phyloP scores from a whole-genome alignment of 2,113 vertebrate genomes.

The Cromileptes altivelis region DNA sequence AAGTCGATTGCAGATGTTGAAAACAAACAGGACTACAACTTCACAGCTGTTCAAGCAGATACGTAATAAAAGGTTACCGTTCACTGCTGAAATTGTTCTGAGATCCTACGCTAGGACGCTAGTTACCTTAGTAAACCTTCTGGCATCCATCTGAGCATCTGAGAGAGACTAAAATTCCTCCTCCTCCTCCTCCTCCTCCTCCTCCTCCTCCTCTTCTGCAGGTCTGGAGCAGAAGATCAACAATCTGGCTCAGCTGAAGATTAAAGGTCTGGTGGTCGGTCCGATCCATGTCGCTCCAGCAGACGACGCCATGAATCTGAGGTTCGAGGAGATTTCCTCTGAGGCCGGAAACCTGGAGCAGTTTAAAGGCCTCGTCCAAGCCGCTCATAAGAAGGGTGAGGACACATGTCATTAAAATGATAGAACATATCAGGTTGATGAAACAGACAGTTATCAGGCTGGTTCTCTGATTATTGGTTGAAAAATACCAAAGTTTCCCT shows the following conservation, averaged over 20 bases:
- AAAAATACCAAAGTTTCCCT: too few relatives aligned
- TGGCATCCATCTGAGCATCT: too few relatives aligned
- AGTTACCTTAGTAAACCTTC: too few relatives aligned
- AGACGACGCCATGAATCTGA: constrained; percentile 73
- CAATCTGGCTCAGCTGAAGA: constrained; percentile 84
- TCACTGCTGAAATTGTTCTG: too few relatives aligned
- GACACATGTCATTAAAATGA: background rate
- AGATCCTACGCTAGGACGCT: too few relatives aligned
- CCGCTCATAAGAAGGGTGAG: constrained; percentile 88
- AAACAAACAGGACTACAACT: too few relatives aligned
- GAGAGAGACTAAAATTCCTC: background rate
- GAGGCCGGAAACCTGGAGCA: constrained; percentile 78
- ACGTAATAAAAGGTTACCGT: too few relatives aligned
- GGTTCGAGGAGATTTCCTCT: constrained; percentile 78
- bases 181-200: background rate
- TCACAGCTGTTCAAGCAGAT: too few relatives aligned
- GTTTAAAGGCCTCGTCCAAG: constrained; percentile 79
- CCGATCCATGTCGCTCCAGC: constrained; percentile 84
- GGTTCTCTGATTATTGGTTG: too few relatives aligned
- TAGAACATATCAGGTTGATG: too few relatives aligned
- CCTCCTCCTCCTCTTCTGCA: constrained; percentile 44
- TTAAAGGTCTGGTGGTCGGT: constrained; percentile 88
- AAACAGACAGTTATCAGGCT: too few relatives aligned
- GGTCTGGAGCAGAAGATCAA: constrained; percentile 82
- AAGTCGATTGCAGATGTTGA: too few relatives aligned